Percentiles rank a stretch among this genome's conserved stretches.
Conservation (phyloP, 2,888 invertebrate species). For the Beris morrisii region DNA sequence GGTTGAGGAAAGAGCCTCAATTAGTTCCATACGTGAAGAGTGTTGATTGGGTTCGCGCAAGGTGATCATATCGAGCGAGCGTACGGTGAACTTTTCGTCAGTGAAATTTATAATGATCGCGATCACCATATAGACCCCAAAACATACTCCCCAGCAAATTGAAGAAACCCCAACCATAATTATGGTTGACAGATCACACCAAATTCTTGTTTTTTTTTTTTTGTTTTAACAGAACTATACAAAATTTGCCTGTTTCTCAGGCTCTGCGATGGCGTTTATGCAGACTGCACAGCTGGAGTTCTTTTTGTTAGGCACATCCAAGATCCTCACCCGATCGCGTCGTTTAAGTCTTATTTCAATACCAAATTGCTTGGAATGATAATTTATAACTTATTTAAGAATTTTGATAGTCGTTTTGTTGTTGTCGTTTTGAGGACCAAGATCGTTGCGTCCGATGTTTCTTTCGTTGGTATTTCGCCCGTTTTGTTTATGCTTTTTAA, state of each 20-base stretch:
- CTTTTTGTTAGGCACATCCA: slow-evolving; percentile 5
- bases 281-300: slow-evolving; percentile 2
- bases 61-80: background rate
- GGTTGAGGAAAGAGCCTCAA: background rate
- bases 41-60: background rate
- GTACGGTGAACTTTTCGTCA: slow-evolving; percentile 3
- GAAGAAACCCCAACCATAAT: background rate
- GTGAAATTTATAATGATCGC: background rate
- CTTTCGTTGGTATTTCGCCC: too few relatives aligned
- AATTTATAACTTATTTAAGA: slow-evolving; percentile 18
- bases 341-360: slow-evolving; percentile 11
- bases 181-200: slow-evolving; percentile 7
- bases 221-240: too few relatives aligned
- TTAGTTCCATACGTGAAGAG: slow-evolving; percentile 3
- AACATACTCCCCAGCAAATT: background rate
- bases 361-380: slow-evolving; percentile 5
- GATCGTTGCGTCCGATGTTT: too few relatives aligned
- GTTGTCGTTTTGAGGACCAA: too few relatives aligned
- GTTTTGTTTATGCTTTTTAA: too few relatives aligned
- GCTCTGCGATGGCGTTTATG: background rate
- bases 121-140: background rate
- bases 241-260: slow-evolving; percentile 1
- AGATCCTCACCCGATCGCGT: background rate
- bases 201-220: background rate
- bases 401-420: too few relatives aligned